Percentiles rank a stretch among this genome's conserved stretches.
Evolutionary conservation across 1,140 invertebrate species (phyloP).

Genomic region (Tetragnatha versicolor): DNA sequence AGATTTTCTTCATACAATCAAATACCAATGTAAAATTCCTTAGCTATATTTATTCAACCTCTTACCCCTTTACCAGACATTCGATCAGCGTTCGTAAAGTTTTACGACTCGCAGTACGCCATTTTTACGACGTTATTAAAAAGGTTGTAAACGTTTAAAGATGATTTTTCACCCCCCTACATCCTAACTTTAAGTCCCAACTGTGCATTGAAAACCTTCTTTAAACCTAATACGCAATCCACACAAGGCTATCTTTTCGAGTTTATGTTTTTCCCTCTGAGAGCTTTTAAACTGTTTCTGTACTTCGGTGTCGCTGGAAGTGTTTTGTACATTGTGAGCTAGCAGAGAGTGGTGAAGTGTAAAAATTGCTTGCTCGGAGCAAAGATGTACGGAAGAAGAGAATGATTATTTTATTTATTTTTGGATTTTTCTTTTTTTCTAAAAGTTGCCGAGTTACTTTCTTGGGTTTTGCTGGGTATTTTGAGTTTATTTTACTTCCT

Average conservation of each 20-base stretch:
- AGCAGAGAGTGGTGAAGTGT: background rate
- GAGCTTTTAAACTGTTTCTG: background rate
- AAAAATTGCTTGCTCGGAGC: background rate
- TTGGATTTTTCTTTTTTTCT: too few species aligned
- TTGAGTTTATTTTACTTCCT: too few species aligned
- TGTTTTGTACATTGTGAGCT: background rate
- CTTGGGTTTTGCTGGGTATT: too few species aligned
- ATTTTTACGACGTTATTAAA: constrained; percentile 45
- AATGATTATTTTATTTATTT: background rate
- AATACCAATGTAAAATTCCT: background rate
- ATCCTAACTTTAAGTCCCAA: constrained; percentile 14
- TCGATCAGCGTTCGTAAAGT: constrained; percentile 39
- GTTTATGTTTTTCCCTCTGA: constrained; percentile 14
- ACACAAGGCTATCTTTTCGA: background rate
- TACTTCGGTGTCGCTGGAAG: background rate
- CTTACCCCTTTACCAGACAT: background rate
- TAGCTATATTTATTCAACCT: background rate
- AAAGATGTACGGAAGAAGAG: background rate
- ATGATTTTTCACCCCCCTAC: constrained; percentile 8
- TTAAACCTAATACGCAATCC: background rate
- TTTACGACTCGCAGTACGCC: background rate
- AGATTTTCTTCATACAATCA: background rate
- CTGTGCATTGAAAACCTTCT: background rate
- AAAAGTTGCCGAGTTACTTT: too few species aligned
- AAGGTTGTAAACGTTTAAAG: constrained; percentile 36